Conservation (phyloP, 2,113 vertebrate species). For the Tupaia tana region DNA sequence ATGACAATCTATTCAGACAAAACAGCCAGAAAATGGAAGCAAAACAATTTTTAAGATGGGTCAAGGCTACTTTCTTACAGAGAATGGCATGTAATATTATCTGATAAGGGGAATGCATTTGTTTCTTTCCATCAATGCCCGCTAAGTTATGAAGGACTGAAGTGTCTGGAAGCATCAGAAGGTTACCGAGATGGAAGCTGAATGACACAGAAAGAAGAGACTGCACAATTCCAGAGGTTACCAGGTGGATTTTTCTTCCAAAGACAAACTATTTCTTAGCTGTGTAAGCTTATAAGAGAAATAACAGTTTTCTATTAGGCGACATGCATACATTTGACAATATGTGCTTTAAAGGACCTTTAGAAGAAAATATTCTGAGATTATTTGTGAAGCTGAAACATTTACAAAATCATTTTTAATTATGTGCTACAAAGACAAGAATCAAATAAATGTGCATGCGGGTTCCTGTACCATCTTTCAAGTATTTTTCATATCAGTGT, state of each 20-base stretch:
- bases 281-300: background rate
- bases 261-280: background rate
- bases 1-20: background rate
- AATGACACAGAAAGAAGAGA: background rate
- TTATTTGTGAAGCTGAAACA: background rate
- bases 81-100: background rate
- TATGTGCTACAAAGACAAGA: background rate
- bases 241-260: background rate
- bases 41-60: background rate
- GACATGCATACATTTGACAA: background rate
- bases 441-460: background rate
- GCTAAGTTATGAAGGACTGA: background rate
- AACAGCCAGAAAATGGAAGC: background rate
- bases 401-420: background rate
- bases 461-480: background rate
- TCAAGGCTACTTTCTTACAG: constrained; percentile 35
- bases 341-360: background rate
- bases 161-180: background rate
- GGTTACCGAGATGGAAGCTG: background rate
- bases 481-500: background rate
- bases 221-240: background rate
- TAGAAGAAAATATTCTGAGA: background rate
- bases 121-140: background rate
- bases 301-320: background rate
- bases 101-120: background rate